Conservation (phyloP, 2,888 invertebrate species). For the Seira ritae region DNA sequence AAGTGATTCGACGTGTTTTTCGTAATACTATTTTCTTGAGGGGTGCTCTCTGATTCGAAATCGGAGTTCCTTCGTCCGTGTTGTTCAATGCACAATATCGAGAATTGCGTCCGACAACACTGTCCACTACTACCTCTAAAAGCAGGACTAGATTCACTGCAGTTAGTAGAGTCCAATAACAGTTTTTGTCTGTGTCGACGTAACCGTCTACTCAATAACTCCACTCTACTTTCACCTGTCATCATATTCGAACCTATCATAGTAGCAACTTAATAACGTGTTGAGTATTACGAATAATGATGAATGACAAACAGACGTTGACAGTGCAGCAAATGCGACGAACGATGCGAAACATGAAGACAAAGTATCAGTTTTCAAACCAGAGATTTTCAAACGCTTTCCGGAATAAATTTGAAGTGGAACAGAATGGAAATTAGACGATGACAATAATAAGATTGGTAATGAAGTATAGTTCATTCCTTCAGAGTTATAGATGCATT, state of each 20-base stretch:
- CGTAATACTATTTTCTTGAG: neutral
- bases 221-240: conserved; percentile 59
- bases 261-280: conserved; percentile 53
- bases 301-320: conserved; percentile 5
- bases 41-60: neutral
- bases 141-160: neutral
- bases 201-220: conserved; percentile 52
- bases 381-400: neutral
- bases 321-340: neutral
- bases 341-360: conserved; percentile 4
- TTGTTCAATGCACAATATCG: conserved; percentile 34
- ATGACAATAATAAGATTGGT: conserved; percentile 3
- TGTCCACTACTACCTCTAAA: neutral
- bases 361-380: neutral
- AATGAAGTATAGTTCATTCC: conserved; percentile 22
- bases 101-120: conserved; percentile 44
- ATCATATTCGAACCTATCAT: conserved; percentile 60
- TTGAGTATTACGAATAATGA: conserved; percentile 36
- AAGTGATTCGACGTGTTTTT: neutral
- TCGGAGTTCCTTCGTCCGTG: neutral
- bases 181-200: conserved; percentile 55
- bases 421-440: conserved; percentile 16
- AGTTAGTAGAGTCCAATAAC: conserved; percentile 14
- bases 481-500: neutral
- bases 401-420: neutral